Evolutionary conservation across 2,797 vertebrate species (phyloP).

Genomic region (Threskiornis aethiopicus): DNA sequence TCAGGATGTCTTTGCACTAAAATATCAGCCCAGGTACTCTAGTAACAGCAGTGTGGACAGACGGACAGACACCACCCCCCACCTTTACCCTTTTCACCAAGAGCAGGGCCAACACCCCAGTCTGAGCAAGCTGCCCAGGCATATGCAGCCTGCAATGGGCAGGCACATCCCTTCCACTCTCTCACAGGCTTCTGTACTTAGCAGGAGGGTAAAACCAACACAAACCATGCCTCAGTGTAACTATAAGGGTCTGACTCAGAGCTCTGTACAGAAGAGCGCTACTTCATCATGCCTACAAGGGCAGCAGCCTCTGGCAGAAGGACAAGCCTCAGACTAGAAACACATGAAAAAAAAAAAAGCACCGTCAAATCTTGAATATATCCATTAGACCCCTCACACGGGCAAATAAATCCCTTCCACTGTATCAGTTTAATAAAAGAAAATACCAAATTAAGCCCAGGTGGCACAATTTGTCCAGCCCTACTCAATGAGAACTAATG

Average conservation of each 20-base stretch:
- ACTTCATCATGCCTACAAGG: accelerated
- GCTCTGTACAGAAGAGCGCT: not conserved
- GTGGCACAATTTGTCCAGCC: not conserved
- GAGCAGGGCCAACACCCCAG: not conserved
- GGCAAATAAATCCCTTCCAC: not conserved
- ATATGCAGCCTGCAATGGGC: not conserved
- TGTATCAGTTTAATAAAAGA: not conserved
- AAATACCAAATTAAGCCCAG: not conserved
- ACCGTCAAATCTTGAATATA: not conserved
- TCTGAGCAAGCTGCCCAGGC: not conserved
- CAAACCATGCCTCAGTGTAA: not conserved
- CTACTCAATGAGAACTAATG: not conserved
- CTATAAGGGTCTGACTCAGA: not conserved
- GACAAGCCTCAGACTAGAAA: not conserved
- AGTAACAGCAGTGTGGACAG: not conserved
- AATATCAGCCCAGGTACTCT: not conserved
- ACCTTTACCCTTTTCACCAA: not conserved
- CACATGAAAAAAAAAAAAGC: not conserved
- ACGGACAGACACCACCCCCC: accelerated
- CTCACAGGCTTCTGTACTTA: not conserved
- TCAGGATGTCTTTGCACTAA: not conserved
- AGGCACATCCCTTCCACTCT: not conserved
- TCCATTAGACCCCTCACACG: not conserved
- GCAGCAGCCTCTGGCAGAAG: accelerated
- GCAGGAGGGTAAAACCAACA: not conserved